Evolutionary conservation across 1,140 invertebrate genomes (phyloP), one percentile per base, ranked within the genome.

Genomic region (Himalopsyche phryganea): DNA sequence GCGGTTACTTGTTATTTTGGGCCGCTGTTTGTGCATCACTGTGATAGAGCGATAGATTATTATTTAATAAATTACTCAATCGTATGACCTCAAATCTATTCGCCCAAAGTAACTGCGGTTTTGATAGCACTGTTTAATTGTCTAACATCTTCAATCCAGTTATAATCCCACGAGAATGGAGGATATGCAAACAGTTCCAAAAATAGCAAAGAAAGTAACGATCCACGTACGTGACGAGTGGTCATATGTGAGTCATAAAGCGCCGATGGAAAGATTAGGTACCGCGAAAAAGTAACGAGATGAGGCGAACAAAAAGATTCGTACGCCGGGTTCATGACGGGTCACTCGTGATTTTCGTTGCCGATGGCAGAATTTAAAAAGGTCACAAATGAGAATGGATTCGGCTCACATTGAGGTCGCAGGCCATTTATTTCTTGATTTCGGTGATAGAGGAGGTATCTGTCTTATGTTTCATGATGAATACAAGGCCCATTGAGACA

Each of bases 311-410:
- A 28, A 28, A 28, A 28, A 28, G 23, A 5, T 9, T 28, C 23
- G 23, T 28, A 28, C 23, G 38, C 38, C 38, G 38, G 15, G 38
- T 40, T 40, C 38, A 40, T 11, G 38, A 5, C 5, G 38, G 38
- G 38, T 40, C 38, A 15, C n/a, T 15, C 38, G 38, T 13, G 38
- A 40, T 40, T 40, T 11, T 40, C 15, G 38, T 40, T 5, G 38
- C 38, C 38, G 38, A 40, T 40, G 38, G 38, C 38, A 40, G 38
- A 40, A 6, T 28, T 40, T 15, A 40, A 15, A 40, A 40, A 40
- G 38, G 38, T 40, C 38, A 40, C 38, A 40, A 15, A 40, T 15
- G 38, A 15, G n/a, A 40, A 40, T 40, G 38, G 38, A 40, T n/a
- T 15, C 38, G 23, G 38, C 38, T 5, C 4, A 11, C 38, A 15